Percentiles rank a stretch among this genome's conserved stretches.
Conservation (phyloP, 2,797 vertebrate species). For the Ataeniobius toweri region DNA sequence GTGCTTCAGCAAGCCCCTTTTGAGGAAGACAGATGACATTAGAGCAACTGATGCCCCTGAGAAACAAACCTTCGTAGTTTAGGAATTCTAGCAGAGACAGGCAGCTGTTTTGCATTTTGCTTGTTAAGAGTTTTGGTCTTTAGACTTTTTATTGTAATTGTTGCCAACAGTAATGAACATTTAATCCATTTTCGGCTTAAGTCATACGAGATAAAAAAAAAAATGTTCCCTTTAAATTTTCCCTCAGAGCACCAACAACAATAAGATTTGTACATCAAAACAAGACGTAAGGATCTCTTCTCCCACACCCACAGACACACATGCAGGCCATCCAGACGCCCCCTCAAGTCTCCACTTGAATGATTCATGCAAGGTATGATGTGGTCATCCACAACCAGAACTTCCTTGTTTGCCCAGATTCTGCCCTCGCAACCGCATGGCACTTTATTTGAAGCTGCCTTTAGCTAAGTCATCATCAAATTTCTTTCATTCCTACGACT, state of each 20-base stretch:
- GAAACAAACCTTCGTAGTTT: not conserved
- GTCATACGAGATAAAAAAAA: not conserved
- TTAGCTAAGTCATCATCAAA: conserved; percentile 54
- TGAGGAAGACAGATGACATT: not conserved
- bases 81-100: not conserved
- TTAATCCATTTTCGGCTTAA: not conserved
- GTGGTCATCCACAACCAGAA: conserved; percentile 57
- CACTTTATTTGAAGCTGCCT: conserved; percentile 20
- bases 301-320: conserved; percentile 25
- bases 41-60: not conserved
- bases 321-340: conserved; percentile 43
- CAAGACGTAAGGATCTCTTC: conserved; percentile 23
- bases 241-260: conserved; percentile 19
- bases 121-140: not conserved
- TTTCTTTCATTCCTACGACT: conserved; percentile 49
- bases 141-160: not conserved
- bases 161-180: not conserved
- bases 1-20: not conserved
- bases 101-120: conserved; percentile 1
- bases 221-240: conserved; percentile 11
- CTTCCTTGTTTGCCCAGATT: conserved; percentile 56
- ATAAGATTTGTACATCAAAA: conserved; percentile 16
- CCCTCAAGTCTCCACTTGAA: conserved; percentile 35
- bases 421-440: conserved; percentile 48
- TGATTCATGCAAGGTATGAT: conserved; percentile 64